Conservation (phyloP, 2,888 invertebrate species). For the Lasioglossum marginatum region DNA sequence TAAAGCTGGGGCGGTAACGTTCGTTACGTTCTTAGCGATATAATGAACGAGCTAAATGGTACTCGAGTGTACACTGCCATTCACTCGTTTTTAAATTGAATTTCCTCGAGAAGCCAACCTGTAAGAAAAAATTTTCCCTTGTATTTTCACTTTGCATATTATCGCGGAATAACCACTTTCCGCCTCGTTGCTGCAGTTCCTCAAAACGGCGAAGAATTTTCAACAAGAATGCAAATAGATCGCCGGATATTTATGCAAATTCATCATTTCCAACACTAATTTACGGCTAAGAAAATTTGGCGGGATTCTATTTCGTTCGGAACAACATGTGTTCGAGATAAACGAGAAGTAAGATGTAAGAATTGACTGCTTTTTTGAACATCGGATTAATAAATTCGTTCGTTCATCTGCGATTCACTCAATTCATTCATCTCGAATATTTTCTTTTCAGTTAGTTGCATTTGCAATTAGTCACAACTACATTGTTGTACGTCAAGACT, state of each 20-base stretch:
- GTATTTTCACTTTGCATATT: not conserved
- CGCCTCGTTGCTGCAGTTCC: not conserved
- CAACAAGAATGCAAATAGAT: conserved; percentile 1
- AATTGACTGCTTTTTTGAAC: not conserved
- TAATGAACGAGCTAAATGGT: not conserved
- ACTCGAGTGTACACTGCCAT: not conserved
- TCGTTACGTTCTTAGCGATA: not conserved
- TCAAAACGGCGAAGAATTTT: not conserved
- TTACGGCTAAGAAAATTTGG: not conserved
- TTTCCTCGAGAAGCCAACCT: not conserved
- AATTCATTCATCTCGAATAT: no score
- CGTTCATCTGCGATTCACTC: not conserved
- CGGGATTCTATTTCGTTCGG: not conserved
- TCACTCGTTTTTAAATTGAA: conserved; percentile 1
- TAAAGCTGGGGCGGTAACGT: not conserved
- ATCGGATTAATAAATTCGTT: not conserved
- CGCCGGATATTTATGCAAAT: conserved; percentile 5
- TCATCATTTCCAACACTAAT: not conserved
- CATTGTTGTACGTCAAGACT: not conserved
- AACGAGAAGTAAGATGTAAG: no score
- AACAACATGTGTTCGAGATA: not conserved
- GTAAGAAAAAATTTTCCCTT: not conserved
- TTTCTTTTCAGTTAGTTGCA: no score
- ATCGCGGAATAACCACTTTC: not conserved
- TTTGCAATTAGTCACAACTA: not conserved